A percentile compares a stretch with the other conserved stretches of the same genome.
Evolutionary conservation across 2,888 invertebrate species (phyloP).

Genomic region (Macrosoma leucophasiata): DNA sequence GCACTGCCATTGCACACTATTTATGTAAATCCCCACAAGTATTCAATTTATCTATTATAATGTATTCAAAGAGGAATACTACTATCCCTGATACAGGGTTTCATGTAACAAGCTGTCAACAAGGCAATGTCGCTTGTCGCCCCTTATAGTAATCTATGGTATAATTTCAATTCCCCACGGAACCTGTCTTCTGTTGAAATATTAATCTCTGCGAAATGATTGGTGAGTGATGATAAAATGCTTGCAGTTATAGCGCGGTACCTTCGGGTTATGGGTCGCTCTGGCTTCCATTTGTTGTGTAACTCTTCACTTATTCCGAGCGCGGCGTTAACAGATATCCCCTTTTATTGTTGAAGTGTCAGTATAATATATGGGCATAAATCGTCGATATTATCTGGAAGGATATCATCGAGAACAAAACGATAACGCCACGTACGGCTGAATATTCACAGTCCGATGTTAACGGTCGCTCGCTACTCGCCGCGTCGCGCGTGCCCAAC

Average conservation of each 20-base stretch:
- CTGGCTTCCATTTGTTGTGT: constrained; percentile 54
- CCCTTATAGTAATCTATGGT: constrained; percentile 28
- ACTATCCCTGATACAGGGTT: constrained; percentile 43
- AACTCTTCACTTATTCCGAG: constrained; percentile 33
- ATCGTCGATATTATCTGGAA: constrained; percentile 50
- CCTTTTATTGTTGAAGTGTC: constrained; percentile 63
- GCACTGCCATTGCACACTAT: constrained; percentile 65
- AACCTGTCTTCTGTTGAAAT: constrained; percentile 32
- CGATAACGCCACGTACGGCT: constrained; percentile 44
- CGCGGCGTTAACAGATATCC: constrained; percentile 54
- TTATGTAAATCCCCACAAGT: constrained; percentile 69
- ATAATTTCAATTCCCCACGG: constrained; percentile 23
- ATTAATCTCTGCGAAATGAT: constrained; percentile 36
- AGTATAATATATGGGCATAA: constrained; percentile 56
- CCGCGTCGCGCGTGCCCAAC: constrained; percentile 46
- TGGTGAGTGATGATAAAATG: constrained; percentile 36
- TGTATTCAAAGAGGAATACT: constrained; percentile 56
- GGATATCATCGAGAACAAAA: constrained; percentile 46
- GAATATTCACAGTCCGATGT: constrained; percentile 51
- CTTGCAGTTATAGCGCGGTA: constrained; percentile 38
- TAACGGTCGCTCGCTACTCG: constrained; percentile 28
- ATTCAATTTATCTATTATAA: constrained; percentile 67
- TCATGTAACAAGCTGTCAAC: constrained; percentile 49
- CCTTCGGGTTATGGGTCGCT: constrained; percentile 46
- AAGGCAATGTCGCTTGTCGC: constrained; percentile 31